phyloP scores from a whole-genome alignment of 2,888 invertebrate species.

The Eudemis profundana region DNA sequence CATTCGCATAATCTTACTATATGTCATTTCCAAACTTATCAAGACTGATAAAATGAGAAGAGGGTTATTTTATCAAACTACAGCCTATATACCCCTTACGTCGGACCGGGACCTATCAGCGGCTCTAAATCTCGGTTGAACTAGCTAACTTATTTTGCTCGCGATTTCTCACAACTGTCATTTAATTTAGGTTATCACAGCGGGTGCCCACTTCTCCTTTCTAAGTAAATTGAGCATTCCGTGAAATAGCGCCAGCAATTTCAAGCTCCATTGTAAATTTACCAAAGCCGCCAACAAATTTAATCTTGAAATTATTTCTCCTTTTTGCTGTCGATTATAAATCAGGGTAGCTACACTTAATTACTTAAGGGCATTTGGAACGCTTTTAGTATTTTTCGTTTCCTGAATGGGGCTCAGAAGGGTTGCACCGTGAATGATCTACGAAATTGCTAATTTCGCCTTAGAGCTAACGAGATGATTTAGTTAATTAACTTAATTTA shows the following conservation, averaged over 20 bases:
- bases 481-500: neutral
- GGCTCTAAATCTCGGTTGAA: constrained; percentile 21
- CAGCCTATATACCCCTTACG: constrained; percentile 2
- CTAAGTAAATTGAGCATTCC: constrained; percentile 77
- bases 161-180: constrained; percentile 58
- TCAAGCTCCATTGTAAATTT: constrained; percentile 73
- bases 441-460: constrained; percentile 22
- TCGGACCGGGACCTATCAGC: constrained; percentile 22
- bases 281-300: constrained; percentile 76
- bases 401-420: constrained; percentile 13
- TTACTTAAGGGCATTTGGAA: constrained; percentile 43
- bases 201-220: constrained; percentile 58
- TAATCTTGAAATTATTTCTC: constrained; percentile 71
- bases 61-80: constrained; percentile 31
- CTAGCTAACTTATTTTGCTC: constrained; percentile 5
- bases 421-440: constrained; percentile 15
- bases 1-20: neutral
- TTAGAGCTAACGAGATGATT: constrained; percentile 1
- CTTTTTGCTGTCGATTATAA: constrained; percentile 58
- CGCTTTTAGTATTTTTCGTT: constrained; percentile 42
- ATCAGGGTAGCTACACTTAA: constrained; percentile 52
- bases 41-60: constrained; percentile 20
- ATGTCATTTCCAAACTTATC: constrained; percentile 16
- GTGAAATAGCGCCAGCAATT: constrained; percentile 70
- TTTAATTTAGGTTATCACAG: constrained; percentile 68